A percentile compares a stretch with the other conserved stretches of the same genome.
These are phyloP conservation scores for Cotesia chilonis DNA, from an alignment of 1,140 invertebrate species.

Conservation along the genomic window DNA sequence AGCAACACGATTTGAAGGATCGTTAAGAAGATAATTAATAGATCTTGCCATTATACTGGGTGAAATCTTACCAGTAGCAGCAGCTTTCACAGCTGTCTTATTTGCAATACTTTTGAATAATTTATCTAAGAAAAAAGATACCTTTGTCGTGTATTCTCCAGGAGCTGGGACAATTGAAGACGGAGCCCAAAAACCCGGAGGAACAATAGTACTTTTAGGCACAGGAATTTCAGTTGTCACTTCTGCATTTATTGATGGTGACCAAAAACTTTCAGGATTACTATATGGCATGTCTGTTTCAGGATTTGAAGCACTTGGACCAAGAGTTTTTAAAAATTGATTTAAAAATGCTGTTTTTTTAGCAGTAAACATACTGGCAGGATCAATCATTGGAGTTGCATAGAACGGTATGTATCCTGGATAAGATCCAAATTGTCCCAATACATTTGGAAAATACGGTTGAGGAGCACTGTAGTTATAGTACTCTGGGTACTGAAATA, in stretches of 20 bases:
- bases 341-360: constrained; percentile 59
- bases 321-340: constrained; percentile 55
- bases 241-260: constrained; percentile 45
- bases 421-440: constrained; percentile 46
- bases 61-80: constrained; percentile 38
- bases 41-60: constrained; percentile 38
- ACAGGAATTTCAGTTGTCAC: constrained; percentile 41
- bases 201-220: constrained; percentile 56
- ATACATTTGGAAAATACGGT: constrained; percentile 22
- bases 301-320: constrained; percentile 47
- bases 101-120: constrained; percentile 55
- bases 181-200: constrained; percentile 58
- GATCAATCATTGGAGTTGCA: constrained; percentile 49
- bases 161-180: constrained; percentile 51
- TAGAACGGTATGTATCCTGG: constrained; percentile 38
- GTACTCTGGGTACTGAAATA: constrained; percentile 48
- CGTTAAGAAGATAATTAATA: constrained; percentile 35
- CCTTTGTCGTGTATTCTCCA: constrained; percentile 55
- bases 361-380: constrained; percentile 47
- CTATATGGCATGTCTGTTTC: constrained; percentile 33
- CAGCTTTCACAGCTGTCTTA: constrained; percentile 8
- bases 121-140: constrained; percentile 55
- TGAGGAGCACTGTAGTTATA: constrained; percentile 7
- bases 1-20: constrained; percentile 37
- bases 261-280: constrained; percentile 58